Evolutionary conservation across 2,797 vertebrate genomes (phyloP).

Genomic region (Diplodus sargus): DNA sequence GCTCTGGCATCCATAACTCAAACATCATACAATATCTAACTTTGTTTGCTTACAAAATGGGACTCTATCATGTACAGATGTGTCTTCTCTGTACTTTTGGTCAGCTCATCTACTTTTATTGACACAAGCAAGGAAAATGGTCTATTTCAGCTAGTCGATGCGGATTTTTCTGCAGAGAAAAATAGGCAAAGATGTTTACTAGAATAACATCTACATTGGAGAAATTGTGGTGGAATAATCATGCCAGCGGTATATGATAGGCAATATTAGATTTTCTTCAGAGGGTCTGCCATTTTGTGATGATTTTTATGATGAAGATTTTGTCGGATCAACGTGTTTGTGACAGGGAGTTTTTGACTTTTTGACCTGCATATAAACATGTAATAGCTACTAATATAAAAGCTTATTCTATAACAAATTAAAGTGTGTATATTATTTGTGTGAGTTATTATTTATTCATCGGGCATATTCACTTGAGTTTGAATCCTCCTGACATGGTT

Average conservation of each 20-base stretch:
- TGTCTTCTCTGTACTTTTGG: constrained; percentile 40
- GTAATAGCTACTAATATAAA: background rate
- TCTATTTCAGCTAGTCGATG: constrained; percentile 34
- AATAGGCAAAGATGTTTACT: constrained; percentile 26
- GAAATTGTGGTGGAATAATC: constrained; percentile 38
- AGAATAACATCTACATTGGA: constrained; percentile 15
- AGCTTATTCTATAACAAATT: background rate
- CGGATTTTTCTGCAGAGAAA: constrained; percentile 25
- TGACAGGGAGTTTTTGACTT: background rate
- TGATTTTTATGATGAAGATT: background rate
- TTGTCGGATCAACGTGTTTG: background rate
- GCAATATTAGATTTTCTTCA: constrained; percentile 33
- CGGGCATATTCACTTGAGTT: too few species aligned
- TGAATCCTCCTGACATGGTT: too few species aligned
- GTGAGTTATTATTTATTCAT: too few species aligned
- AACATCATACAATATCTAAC: constrained; percentile 50
- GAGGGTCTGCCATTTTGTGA: background rate
- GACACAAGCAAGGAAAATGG: constrained; percentile 19
- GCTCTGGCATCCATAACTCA: constrained; percentile 56
- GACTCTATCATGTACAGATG: constrained; percentile 69
- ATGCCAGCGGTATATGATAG: constrained; percentile 7
- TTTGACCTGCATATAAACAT: background rate
- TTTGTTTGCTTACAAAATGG: constrained; percentile 62
- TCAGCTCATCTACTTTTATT: constrained; percentile 35
- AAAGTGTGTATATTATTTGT: too few species aligned